Evolutionary conservation across 2,113 vertebrate genomes (phyloP), one percentile per base, ranked within the genome.

Genomic region (Pelvicachromis taeniatus): DNA sequence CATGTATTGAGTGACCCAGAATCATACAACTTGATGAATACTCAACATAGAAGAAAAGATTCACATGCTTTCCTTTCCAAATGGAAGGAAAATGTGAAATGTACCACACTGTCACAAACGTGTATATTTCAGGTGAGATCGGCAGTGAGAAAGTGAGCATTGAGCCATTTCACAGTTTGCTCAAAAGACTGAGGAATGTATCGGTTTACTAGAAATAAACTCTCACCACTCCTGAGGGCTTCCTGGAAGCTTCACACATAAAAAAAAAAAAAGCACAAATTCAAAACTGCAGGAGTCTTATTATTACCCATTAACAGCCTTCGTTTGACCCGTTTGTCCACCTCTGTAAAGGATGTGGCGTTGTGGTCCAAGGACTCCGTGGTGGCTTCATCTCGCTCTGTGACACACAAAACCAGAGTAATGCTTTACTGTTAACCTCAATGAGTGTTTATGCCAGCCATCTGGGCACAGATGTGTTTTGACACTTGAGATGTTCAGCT

Each of bases 301-400:
- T 85, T 26, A 86, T 96, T 97, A 99, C 99, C 99, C 99, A 99
- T 99, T 19, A 99, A 97, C 86, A 99, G 96, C 31, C 98, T 95
- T 26, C 98, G 96, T 68, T 99, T 99, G 89, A 99, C 99, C 11
- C 99, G 96, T 89, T 99, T 99, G 94, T 99, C 99, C 82, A 97
- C 97, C 79, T 99, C 98, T 0, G 94, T 94, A 63, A 97, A 95
- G 55, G 95, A 96, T 1, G 98, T 99, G 91, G 96, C 59, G 23
- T 99, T 98, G 91, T 94, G 96, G 82, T 99, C 98, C 2, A 93
- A 89, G 82, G 95, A 73, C 79, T 98, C 97, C 5, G 91, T 54
- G 86, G 95, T 77, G 78, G 94, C 87, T 54, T 98, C 97, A 77
- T 98, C 97, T 87, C 85, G 96, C 90, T 99, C 99, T 99, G 91